A percentile compares a stretch with the other conserved stretches of the same genome.
Conservation (phyloP, 2,113 vertebrate genomes). For the Corydoras sp. region DNA sequence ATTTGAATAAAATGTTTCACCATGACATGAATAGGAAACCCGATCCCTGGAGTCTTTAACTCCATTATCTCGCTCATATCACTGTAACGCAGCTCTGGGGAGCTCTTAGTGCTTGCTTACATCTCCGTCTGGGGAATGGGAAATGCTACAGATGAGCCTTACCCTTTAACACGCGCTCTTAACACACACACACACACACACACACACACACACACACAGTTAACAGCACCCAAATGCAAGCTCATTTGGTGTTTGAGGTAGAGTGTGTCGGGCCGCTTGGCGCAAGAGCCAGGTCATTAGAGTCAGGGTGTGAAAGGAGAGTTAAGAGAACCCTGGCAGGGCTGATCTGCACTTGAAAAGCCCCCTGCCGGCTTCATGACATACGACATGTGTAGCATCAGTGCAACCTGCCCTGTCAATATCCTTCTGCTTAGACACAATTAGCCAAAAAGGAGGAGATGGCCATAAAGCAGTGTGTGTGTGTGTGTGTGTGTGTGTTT, state of each 20-base stretch:
- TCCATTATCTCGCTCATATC: too few species aligned
- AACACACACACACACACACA: conserved; percentile 4
- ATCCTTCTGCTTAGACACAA: conserved; percentile 25
- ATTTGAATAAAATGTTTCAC: too few species aligned
- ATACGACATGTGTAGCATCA: conserved; percentile 23
- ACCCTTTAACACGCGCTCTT: neutral
- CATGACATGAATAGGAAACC: too few species aligned
- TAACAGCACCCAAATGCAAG: conserved; percentile 22
- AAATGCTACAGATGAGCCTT: neutral
- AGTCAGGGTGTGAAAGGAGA: conserved; percentile 33
- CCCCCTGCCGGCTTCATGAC: conserved; percentile 21
- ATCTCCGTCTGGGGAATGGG: too few species aligned
- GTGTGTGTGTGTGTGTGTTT: conserved; percentile 6
- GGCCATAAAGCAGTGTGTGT: neutral
- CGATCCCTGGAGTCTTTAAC: too few species aligned
- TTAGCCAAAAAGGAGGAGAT: conserved; percentile 10
- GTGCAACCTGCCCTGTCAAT: conserved; percentile 2
- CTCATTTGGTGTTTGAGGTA: conserved; percentile 10
- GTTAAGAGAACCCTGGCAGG: conserved; percentile 33
- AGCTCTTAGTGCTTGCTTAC: too few species aligned
- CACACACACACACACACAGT: conserved; percentile 5
- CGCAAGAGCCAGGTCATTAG: conserved; percentile 23
- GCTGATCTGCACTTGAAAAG: conserved; percentile 35
- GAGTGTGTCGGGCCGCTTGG: conserved; percentile 9
- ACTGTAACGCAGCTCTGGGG: too few species aligned